Evolutionary conservation across 2,888 invertebrate species (phyloP), one percentile per base, ranked within the genome.

Genomic region (Corbicula japonica): DNA sequence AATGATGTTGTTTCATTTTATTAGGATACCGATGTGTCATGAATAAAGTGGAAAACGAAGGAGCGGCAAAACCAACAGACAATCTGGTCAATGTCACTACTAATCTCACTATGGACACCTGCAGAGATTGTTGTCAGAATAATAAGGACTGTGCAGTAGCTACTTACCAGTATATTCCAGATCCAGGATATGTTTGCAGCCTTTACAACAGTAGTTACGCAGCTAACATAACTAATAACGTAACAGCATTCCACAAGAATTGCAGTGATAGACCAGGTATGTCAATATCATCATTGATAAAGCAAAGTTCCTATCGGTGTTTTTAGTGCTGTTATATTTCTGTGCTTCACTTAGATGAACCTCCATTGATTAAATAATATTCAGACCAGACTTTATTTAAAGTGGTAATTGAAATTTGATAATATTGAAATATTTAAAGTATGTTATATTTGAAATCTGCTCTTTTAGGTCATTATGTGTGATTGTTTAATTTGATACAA

Each of bases 101-200:
- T 10, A 21, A 15, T 23, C 10, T 23, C 1, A 18, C 50, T 0
- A 23, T 60, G 18, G 30, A 41, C 3, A 18, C 38, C 12, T 78
- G 78, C 65, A 41, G 52, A 54, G 21, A 38, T 1, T 23, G 34
- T 2, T 78, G 78, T 50, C 62, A 58, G 34, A 21, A 69, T 28
- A 38, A 69, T 38, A 4, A 35, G 5, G 54, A 58, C 6, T 78
- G 78, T 60, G n/a, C 18, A 4, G 44, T 48, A 23, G 78, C 73
- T 23, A 32, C 46, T 26, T 70, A 28, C 10, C 1, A 12, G 26
- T 10, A 21, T 34, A 18, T n/a, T 18, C 5, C 1, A 28, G 0
- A 2, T 5, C 21, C 62, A 23, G 44, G 50, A 5, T 6, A n/a
- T 1, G 12, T 21, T 10, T 76, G 76, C 52, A 12, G 18, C 38